Conservation (phyloP, 2,888 invertebrate genomes). For the Sphaerophoria taeniata region DNA sequence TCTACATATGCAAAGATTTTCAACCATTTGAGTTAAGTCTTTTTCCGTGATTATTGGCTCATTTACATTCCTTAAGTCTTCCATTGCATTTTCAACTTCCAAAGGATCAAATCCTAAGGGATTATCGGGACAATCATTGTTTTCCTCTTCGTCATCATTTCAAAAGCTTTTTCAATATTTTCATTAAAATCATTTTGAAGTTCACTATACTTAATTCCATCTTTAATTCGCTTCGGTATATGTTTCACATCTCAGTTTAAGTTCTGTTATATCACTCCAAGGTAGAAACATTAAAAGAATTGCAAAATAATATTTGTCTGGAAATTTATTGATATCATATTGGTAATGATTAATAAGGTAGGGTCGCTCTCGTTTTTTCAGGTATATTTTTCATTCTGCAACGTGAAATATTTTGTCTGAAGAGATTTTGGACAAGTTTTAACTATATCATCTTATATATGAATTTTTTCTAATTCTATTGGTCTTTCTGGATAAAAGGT, state of each 20-base stretch:
- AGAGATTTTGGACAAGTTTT: too few relatives aligned
- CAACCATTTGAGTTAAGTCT: background rate
- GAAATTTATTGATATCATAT: constrained; percentile 1
- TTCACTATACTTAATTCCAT: constrained; percentile 1
- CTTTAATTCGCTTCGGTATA: background rate
- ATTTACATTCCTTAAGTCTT: background rate
- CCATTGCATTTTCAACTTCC: constrained; percentile 7
- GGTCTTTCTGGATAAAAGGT: too few relatives aligned
- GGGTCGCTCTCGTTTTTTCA: too few relatives aligned
- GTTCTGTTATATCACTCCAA: background rate
- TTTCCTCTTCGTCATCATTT: constrained; percentile 5
- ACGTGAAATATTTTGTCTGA: too few relatives aligned
- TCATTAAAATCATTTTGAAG: background rate
- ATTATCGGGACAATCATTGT: constrained; percentile 2
- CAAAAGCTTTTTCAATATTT: constrained; percentile 4
- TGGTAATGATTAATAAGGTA: background rate
- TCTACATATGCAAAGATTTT: too few relatives aligned
- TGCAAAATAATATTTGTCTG: background rate
- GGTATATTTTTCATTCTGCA: too few relatives aligned
- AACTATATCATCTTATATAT: too few relatives aligned
- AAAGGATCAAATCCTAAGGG: background rate
- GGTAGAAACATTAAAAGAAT: constrained; percentile 7
- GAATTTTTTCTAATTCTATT: too few relatives aligned
- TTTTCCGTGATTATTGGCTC: background rate
- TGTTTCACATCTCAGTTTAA: background rate